Evolutionary conservation across 2,888 invertebrate species (phyloP).

Genomic region (Agrochola lota): DNA sequence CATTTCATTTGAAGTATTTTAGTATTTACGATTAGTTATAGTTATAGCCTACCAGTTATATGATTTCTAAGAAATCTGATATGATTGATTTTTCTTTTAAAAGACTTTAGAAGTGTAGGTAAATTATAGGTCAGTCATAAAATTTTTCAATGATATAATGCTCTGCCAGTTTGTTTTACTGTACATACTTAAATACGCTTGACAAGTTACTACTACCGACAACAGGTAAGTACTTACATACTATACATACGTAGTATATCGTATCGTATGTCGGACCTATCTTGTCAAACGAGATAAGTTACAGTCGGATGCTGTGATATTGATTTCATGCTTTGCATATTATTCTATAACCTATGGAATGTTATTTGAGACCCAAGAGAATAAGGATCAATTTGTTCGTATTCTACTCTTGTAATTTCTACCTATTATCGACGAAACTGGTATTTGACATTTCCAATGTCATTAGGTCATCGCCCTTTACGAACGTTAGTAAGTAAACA

Average conservation of each 20-base stretch:
- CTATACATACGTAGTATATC: neutral
- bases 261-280: conserved; percentile 26
- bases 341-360: conserved; percentile 9
- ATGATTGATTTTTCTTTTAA: conserved; percentile 9
- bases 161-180: neutral
- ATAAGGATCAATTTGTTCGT: neutral
- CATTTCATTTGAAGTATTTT: conserved; percentile 17
- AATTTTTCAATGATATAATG: conserved; percentile 25
- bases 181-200: neutral
- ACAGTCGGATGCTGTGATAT: conserved; percentile 52
- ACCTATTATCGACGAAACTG: neutral
- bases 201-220: neutral
- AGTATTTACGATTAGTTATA: conserved; percentile 13
- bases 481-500: conserved; percentile 1
- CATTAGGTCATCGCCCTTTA: conserved; percentile 21
- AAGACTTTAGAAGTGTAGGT: conserved; percentile 27
- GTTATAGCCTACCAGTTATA: neutral
- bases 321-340: conserved; percentile 48
- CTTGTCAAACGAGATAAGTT: conserved; percentile 50
- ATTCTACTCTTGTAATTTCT: neutral
- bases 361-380: conserved; percentile 19
- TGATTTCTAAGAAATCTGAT: conserved; percentile 8
- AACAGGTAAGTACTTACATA: conserved; percentile 2
- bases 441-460: conserved; percentile 36
- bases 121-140: conserved; percentile 1